Base-by-base conservation (phyloP, 2,113 vertebrate genomes). In the Carassius auratus region DNA sequence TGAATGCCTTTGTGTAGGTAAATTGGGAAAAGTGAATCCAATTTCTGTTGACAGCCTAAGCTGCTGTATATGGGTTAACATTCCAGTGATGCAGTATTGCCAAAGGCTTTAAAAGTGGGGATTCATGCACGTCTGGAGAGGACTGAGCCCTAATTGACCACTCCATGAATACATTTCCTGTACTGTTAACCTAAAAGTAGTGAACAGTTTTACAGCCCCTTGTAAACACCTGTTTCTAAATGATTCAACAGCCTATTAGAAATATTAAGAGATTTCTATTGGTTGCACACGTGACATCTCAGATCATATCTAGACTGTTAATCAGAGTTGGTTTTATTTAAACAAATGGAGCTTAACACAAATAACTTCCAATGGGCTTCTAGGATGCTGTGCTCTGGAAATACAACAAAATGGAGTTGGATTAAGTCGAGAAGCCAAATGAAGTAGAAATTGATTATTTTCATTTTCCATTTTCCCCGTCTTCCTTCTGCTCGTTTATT, bases 401-500 rank as follows among this genome's bases (percentile, higher is more conserved):
- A 62, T 50, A 8, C 8, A 33, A 84, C 50, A 69, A 75, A 71
- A 48, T 59, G 23, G 26, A 45, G 50, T 52, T 42, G 55, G 38
- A 52, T 62, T 61, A 59, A 83, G 52, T 26, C 3, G 33, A 84
- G 57, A 84, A 36, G 48, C 15, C 36, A 74, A 86, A 85, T 75
- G 17, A 74, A 78, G 64, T 52, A 50, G 76, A 36, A 38, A 86
- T 74, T 13, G 12, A 26, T 50, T 76, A 14, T 77, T 83, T 73
- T 38, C 0, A 69, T 82, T 45, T 83, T 73, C 30, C 19, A 6
- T 81, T 79, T 55, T 33, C 17, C 64, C 83, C 4, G 19, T 42
- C 55, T 61, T 57, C 30, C 10, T 10, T 85, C 86, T 73, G 74
- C 73, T 87, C 17, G 50, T 88, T 86, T 82, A 75, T 90, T 88